Evolutionary conservation across 2,797 vertebrate species (phyloP).

Genomic region (Tokudaia tokunoshimensis): DNA sequence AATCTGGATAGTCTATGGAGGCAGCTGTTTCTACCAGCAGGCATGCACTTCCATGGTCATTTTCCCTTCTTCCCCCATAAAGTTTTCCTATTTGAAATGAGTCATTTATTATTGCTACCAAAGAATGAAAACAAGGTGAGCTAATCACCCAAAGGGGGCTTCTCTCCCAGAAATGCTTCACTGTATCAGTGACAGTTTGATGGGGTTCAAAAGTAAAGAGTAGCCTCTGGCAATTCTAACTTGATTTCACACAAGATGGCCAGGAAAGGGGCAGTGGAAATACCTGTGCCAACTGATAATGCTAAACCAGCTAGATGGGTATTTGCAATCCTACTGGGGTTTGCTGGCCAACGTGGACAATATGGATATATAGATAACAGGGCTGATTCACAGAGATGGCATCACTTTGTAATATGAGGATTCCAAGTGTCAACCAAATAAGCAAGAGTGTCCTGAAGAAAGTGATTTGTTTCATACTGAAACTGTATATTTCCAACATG

Average conservation of each 20-base stretch:
- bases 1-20: not conserved
- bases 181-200: constrained; percentile 40
- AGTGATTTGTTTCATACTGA: not conserved
- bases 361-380: not conserved
- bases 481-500: not conserved
- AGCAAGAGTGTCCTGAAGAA: not conserved
- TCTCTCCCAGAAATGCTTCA: constrained; percentile 59
- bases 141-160: constrained; percentile 40
- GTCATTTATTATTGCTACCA: constrained; percentile 43
- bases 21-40: not conserved
- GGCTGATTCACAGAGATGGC: not conserved
- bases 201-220: constrained; percentile 40
- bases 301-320: not conserved
- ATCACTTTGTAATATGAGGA: not conserved
- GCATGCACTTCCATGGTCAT: not conserved
- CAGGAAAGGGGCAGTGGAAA: not conserved
- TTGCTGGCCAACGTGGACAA: not conserved
- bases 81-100: constrained; percentile 4
- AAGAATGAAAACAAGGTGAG: not conserved
- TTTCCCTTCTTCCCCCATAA: not conserved
- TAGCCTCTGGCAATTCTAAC: constrained; percentile 50
- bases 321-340: not conserved
- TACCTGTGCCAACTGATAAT: not conserved
- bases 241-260: not conserved
- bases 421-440: not conserved